phyloP scores from a whole-genome alignment of 2,797 vertebrate genomes.

The Enteromius mattozi region DNA sequence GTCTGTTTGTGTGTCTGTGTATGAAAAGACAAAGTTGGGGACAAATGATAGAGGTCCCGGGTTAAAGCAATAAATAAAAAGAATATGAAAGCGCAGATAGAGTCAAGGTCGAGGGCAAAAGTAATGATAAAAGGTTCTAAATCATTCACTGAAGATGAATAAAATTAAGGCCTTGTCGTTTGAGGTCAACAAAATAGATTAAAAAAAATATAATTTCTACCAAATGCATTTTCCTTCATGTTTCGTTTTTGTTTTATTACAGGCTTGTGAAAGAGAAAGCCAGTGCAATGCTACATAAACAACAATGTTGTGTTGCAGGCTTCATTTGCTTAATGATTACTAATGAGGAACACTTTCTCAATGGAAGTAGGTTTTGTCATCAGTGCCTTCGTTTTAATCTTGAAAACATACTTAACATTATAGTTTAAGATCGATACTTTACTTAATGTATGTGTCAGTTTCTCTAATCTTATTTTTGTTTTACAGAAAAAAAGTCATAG shows the following conservation, averaged over 20 bases:
- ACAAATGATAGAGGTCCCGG: background rate
- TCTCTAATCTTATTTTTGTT: background rate
- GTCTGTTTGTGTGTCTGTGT: background rate
- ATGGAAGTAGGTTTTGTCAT: background rate
- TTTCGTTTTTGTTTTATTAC: background rate
- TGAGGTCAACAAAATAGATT: background rate
- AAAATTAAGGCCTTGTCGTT: background rate
- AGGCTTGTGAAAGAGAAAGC: background rate
- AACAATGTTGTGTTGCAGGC: background rate
- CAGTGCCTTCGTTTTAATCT: background rate
- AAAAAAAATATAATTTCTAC: background rate
- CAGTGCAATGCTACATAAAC: background rate
- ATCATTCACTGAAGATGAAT: constrained; percentile 20
- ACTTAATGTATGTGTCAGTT: background rate
- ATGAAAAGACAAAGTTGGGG: background rate
- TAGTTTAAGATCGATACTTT: background rate
- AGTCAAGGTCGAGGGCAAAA: background rate
- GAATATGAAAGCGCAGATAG: background rate
- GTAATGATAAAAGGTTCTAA: constrained; percentile 1
- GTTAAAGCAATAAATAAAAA: constrained; percentile 1
- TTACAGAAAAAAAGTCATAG: background rate
- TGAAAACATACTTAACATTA: background rate
- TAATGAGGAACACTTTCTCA: background rate
- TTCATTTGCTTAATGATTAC: background rate
- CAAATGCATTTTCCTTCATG: background rate